These are phyloP conservation scores for Microctonus hyperodae DNA, from an alignment of 2,888 invertebrate species.

Conservation along the genomic window DNA sequence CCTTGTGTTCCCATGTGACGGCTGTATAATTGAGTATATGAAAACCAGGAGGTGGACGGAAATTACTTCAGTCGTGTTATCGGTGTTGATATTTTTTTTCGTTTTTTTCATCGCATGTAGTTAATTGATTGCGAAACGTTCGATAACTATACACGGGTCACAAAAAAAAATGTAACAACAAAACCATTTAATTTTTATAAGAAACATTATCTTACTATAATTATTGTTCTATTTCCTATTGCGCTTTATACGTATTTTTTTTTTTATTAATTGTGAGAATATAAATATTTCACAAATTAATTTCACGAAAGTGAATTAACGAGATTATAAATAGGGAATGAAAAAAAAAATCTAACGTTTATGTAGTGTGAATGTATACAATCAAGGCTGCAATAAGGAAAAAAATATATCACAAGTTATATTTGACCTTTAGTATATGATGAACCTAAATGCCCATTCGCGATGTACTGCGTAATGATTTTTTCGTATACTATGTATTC, in stretches of 20 bases:
- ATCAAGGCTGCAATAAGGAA: slow-evolving; percentile 17
- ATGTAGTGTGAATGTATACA: slow-evolving; percentile 5
- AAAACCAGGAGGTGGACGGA: slow-evolving; percentile 27
- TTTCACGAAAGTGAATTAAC: slow-evolving; percentile 15
- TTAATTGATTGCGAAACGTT: background rate
- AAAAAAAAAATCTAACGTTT: background rate
- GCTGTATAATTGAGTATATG: too few species aligned
- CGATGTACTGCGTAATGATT: background rate
- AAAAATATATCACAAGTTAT: background rate
- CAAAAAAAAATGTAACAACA: too few species aligned
- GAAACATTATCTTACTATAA: too few species aligned
- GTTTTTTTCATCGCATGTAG: too few species aligned
- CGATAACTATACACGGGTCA: too few species aligned
- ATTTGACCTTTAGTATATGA: background rate
- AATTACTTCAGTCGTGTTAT: slow-evolving; percentile 31
- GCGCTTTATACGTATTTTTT: too few species aligned
- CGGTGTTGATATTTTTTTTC: slow-evolving; percentile 7
- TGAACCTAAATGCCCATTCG: background rate
- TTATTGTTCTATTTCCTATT: background rate
- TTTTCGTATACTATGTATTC: background rate
- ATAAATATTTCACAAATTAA: slow-evolving; percentile 24
- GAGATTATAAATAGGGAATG: slow-evolving; percentile 13
- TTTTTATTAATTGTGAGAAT: background rate
- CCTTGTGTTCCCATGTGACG: too few species aligned
- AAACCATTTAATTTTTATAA: too few species aligned